phyloP scores from a whole-genome alignment of 2,797 vertebrate species.

The Potorous gilbertii region DNA sequence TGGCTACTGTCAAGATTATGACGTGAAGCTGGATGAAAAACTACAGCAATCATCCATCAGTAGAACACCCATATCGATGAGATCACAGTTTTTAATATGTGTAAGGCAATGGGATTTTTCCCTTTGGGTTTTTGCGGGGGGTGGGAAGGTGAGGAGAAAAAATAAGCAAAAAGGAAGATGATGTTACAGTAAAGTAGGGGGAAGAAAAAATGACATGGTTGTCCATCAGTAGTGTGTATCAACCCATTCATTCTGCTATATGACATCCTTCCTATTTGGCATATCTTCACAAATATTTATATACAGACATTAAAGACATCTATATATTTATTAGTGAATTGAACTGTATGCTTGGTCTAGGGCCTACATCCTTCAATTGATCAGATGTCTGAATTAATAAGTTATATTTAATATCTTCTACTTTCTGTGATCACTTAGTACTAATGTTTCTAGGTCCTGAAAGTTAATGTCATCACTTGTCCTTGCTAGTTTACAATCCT shows the following conservation, averaged over 20 bases:
- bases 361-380: conserved; percentile 16
- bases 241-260: background rate
- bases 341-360: conserved; percentile 5
- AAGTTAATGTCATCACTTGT: conserved; percentile 27
- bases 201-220: background rate
- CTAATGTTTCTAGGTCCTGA: conserved; percentile 17
- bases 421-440: background rate
- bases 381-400: background rate
- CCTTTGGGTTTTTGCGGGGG: no score
- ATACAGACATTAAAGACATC: conserved; percentile 17
- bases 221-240: background rate
- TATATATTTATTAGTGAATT: conserved; percentile 13
- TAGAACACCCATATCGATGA: no score
- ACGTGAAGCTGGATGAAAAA: no score
- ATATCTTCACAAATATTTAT: conserved; percentile 10
- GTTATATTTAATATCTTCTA: conserved; percentile 16
- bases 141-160: background rate
- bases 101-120: no score
- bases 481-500: conserved; percentile 23
- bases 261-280: background rate
- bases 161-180: background rate
- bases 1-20: no score
- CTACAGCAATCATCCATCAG: no score
- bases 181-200: background rate
- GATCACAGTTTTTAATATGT: no score